Conservation (phyloP, 2,888 invertebrate genomes). For the Cynaeus angustus region DNA sequence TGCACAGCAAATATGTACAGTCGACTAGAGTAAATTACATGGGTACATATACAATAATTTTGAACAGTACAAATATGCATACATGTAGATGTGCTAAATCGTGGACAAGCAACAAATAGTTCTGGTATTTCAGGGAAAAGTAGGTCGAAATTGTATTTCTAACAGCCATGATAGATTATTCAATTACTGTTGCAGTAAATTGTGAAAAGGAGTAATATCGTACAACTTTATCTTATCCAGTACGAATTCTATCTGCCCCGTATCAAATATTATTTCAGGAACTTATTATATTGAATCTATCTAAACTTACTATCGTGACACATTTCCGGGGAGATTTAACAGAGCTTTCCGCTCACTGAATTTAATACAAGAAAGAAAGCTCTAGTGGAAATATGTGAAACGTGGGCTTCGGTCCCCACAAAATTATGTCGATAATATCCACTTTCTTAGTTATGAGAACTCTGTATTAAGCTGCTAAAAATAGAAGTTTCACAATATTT, state of each 20-base stretch:
- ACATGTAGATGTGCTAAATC: not conserved
- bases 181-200: conserved; percentile 35
- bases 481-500: too few relatives aligned
- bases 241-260: conserved; percentile 31
- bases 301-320: conserved; percentile 25
- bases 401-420: not conserved
- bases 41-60: too few relatives aligned
- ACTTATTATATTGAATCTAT: conserved; percentile 34
- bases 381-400: conserved; percentile 6
- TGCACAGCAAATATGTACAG: too few relatives aligned
- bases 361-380: conserved; percentile 6
- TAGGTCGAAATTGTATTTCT: too few relatives aligned
- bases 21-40: too few relatives aligned
- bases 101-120: not conserved
- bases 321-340: conserved; percentile 23
- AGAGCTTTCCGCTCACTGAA: conserved; percentile 15
- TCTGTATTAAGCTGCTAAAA: too few relatives aligned
- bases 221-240: conserved; percentile 35
- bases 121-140: too few relatives aligned
- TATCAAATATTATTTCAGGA: conserved; percentile 37
- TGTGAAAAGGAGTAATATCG: conserved; percentile 24
- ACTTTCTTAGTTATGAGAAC: too few relatives aligned
- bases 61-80: too few relatives aligned
- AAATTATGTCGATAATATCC: not conserved
- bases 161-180: conserved; percentile 25